These are phyloP conservation scores for Drepanosiphum platanoidis DNA, from an alignment of 2,888 invertebrate genomes.

Conservation along the genomic window DNA sequence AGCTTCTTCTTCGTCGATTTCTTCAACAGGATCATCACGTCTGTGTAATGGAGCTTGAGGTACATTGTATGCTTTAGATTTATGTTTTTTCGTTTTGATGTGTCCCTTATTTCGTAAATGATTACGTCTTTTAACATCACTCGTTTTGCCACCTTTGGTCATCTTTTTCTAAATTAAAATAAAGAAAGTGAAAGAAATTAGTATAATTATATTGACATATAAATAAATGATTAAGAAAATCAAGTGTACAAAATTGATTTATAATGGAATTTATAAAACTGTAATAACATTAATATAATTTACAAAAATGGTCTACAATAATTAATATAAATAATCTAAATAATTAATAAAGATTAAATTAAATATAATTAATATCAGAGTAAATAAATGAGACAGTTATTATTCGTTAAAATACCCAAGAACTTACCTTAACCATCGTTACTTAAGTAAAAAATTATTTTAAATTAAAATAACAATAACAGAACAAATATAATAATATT, in stretches of 20 bases:
- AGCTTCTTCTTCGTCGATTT: conserved; percentile 66
- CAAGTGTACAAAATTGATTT: background rate
- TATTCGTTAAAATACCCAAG: background rate
- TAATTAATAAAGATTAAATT: too few relatives aligned
- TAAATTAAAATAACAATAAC: background rate
- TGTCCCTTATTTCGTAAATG: conserved; percentile 63
- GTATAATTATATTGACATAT: background rate
- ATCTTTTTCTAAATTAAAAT: conserved; percentile 33
- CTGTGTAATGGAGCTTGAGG: conserved; percentile 59
- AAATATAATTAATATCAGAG: too few relatives aligned
- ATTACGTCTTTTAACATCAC: conserved; percentile 62
- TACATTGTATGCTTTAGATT: conserved; percentile 55
- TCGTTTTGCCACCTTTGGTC: conserved; percentile 61
- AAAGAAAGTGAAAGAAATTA: background rate
- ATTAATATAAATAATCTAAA: too few relatives aligned
- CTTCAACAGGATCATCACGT: conserved; percentile 37
- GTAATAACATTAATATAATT: too few relatives aligned
- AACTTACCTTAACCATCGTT: conserved; percentile 47
- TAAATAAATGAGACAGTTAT: background rate
- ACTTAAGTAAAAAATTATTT: background rate
- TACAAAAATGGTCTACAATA: too few relatives aligned
- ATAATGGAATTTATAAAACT: too few relatives aligned
- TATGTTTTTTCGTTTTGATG: conserved; percentile 63
- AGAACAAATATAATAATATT: too few relatives aligned
- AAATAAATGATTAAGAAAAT: background rate